These are phyloP conservation scores for Colossoma macropomum DNA, from an alignment of 2,113 vertebrate species.

Conservation along the genomic window DNA sequence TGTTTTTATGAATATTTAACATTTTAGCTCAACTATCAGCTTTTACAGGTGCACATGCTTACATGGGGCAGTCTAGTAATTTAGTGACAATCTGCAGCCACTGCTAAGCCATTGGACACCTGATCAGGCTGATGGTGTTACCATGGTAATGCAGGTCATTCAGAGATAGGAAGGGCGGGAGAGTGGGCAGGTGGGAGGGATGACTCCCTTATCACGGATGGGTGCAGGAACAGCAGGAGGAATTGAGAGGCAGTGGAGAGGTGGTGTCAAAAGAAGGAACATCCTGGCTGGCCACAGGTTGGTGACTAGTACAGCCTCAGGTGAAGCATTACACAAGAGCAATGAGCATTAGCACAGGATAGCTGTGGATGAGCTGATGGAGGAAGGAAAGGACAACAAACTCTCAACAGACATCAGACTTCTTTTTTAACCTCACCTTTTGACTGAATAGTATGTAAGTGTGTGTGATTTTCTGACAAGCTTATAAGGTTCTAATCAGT, in stretches of 20 bases:
- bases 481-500: too few relatives aligned
- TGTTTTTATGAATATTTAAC: too few relatives aligned
- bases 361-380: background rate
- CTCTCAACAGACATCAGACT: background rate
- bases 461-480: too few relatives aligned
- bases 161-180: background rate
- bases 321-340: background rate
- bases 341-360: background rate
- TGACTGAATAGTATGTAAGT: background rate
- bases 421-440: background rate
- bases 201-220: background rate
- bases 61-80: background rate
- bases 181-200: background rate
- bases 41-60: background rate
- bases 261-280: background rate
- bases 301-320: background rate
- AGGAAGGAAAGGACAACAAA: background rate
- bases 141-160: background rate
- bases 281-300: too few relatives aligned
- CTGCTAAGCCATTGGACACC: background rate
- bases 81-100: background rate
- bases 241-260: background rate
- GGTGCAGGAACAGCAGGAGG: background rate
- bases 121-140: slow-evolving; percentile 2
- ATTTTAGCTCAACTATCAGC: too few relatives aligned